These are phyloP conservation scores for Pogonomyrmex barbatus DNA, from an alignment of 1,140 invertebrate species.

Conservation along the genomic window DNA sequence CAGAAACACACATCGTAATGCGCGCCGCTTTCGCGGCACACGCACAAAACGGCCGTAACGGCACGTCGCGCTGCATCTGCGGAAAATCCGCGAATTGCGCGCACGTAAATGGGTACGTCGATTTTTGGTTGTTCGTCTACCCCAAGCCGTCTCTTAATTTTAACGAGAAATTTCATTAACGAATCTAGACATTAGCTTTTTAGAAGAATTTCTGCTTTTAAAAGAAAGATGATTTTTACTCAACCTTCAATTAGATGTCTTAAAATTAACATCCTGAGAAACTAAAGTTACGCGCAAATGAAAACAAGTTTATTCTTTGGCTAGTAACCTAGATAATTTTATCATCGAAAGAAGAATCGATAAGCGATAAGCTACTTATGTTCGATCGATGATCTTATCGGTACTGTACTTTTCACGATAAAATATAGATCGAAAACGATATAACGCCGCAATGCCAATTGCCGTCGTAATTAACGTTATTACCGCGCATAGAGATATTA, in stretches of 20 bases:
- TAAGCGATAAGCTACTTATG: background rate
- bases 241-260: background rate
- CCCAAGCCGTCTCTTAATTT: background rate
- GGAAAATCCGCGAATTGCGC: conserved; percentile 33
- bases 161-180: background rate
- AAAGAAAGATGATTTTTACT: background rate
- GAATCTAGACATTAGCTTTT: background rate
- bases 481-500: conserved; percentile 52
- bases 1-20: conserved; percentile 35
- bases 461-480: conserved; percentile 69
- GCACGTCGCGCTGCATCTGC: conserved; percentile 14
- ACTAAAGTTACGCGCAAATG: background rate
- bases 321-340: background rate
- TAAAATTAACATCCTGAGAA: background rate
- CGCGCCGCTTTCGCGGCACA: background rate
- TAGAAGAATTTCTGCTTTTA: background rate
- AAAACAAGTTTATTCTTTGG: conserved; percentile 2
- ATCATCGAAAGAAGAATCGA: background rate
- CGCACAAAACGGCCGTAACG: conserved; percentile 19
- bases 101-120: background rate
- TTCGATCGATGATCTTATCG: background rate
- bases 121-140: background rate
- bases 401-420: conserved; percentile 36
- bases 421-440: conserved; percentile 35
- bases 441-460: conserved; percentile 39